Evolutionary conservation across 2,888 invertebrate genomes (phyloP).

Genomic region (Branchellion lobata): DNA sequence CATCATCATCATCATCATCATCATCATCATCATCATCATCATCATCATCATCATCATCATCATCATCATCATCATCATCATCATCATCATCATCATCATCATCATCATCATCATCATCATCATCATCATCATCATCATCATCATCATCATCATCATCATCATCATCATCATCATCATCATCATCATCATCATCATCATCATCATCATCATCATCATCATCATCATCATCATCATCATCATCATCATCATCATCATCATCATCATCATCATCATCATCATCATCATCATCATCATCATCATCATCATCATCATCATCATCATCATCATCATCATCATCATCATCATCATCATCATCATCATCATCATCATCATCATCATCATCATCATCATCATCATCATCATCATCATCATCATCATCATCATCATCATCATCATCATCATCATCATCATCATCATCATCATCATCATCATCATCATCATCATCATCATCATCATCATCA

Average conservation of each 20-base stretch:
- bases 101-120: constrained; percentile 4
- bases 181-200: neutral
- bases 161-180: constrained; percentile 16
- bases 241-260: constrained; percentile 43
- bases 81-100: neutral
- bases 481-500: neutral
- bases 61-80: neutral
- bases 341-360: too few species aligned
- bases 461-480: neutral
- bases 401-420: constrained; percentile 45
- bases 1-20: constrained; percentile 3
- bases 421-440: constrained; percentile 38
- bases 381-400: constrained; percentile 42
- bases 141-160: neutral
- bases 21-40: neutral
- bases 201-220: too few species aligned
- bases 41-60: neutral
- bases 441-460: neutral
- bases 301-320: constrained; percentile 39
- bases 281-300: constrained; percentile 41
- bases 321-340: constrained; percentile 36
- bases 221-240: neutral
- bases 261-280: constrained; percentile 44
- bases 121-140: constrained; percentile 12
- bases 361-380: constrained; percentile 26